Evolutionary conservation across 2,113 vertebrate species (phyloP), one percentile per base, ranked within the genome.

Genomic region (Pontoporia blainvillei): DNA sequence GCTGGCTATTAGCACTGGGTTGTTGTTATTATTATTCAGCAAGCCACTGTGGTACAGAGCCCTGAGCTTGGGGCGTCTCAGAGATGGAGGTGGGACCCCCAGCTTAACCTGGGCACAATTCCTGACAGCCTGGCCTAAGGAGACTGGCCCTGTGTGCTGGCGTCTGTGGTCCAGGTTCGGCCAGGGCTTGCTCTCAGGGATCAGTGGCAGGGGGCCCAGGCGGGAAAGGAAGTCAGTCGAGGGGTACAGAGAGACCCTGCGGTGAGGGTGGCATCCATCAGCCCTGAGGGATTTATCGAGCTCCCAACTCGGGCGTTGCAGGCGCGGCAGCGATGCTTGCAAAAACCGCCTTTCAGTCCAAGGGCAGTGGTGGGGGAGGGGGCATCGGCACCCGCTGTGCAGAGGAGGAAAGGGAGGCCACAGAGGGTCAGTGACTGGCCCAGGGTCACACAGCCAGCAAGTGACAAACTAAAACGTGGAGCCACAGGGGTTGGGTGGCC

Each of bases 301-400:
- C 3, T 21, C 34, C 4, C 4, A 18, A 0, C 29, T 6, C 5
- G 21, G 10, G 39, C 0, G 0, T 11, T 23, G 31, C 75, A 1
- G 7, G 23, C 3, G 10, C 1, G 21, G 54, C 54, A 59, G 27
- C 2, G 57, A 15, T 8, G 5, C 1, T 18, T 41, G 13, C 34
- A 27, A 11, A 46, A 31, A 29, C 14, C 23, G 5, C 15, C 2
- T 0, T 6, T n/a, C 11, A 6, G 39, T 27, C n/a, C 4, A 6
- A 39, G 6, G 17, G 54, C 39, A 1, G 0, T 2, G 0, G 14
- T 18, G 23, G 2, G 44, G 46, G 29, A 54, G 46, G 49, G 20
- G 14, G 9, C 18, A 34, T 27, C 1, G 5, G 1, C 0, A 5
- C 23, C 34, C 8, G 2, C 34, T 8, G 15, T 39, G 41, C 11